A percentile compares a stretch with the other conserved stretches of the same genome.
Evolutionary conservation across 2,113 vertebrate species (phyloP).

Genomic region (Perca fluviatilis): DNA sequence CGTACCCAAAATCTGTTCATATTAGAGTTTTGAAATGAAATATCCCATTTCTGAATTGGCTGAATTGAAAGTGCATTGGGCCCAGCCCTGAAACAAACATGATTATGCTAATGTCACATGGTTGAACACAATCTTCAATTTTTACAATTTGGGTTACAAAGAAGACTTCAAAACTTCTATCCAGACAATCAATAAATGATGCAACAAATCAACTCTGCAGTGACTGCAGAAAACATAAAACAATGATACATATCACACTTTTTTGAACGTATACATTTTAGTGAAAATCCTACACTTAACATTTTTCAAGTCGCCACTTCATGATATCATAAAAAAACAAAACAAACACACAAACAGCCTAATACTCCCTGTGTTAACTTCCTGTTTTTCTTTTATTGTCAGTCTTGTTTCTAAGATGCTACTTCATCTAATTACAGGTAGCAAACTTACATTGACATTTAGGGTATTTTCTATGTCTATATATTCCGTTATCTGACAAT

Average conservation of each 20-base stretch:
- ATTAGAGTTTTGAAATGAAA: slow-evolving; percentile 6
- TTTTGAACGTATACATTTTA: slow-evolving; percentile 13
- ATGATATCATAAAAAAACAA: slow-evolving; percentile 29
- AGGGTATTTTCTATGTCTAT: slow-evolving; percentile 10
- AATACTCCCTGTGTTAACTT: slow-evolving; percentile 52
- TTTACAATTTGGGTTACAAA: slow-evolving; percentile 55
- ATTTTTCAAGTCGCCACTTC: slow-evolving; percentile 57
- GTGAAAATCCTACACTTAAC: slow-evolving; percentile 45
- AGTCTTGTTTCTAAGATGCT: slow-evolving; percentile 26
- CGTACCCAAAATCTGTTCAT: not conserved
- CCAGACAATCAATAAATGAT: slow-evolving; percentile 48
- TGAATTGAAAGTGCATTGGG: slow-evolving; percentile 75
- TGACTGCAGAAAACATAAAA: slow-evolving; percentile 26
- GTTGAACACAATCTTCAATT: slow-evolving; percentile 59
- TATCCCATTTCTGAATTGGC: slow-evolving; percentile 49
- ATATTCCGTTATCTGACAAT: not conserved
- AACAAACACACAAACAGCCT: slow-evolving; percentile 17
- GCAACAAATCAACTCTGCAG: slow-evolving; percentile 30
- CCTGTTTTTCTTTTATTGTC: slow-evolving; percentile 33
- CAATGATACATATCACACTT: slow-evolving; percentile 40
- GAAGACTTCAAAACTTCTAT: slow-evolving; percentile 42
- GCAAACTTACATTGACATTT: slow-evolving; percentile 9
- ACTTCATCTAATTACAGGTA: slow-evolving; percentile 1
- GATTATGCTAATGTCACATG: slow-evolving; percentile 88
- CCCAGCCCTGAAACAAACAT: slow-evolving; percentile 86